These are phyloP conservation scores for Drosophila obscura DNA, from an alignment of 1,140 invertebrate species.

Conservation along the genomic window DNA sequence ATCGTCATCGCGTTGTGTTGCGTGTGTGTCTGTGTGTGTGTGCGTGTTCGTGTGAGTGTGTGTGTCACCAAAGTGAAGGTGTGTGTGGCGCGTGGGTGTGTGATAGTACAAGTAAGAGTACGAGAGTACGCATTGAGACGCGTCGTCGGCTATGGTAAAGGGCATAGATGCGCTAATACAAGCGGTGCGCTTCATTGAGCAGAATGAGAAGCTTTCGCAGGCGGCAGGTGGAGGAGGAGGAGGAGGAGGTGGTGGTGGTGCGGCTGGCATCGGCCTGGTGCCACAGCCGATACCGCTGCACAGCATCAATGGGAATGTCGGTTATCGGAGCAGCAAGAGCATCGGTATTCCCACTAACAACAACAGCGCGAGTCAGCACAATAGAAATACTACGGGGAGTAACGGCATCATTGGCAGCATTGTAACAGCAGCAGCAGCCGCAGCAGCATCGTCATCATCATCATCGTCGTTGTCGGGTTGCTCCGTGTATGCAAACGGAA, in stretches of 20 bases:
- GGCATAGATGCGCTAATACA: constrained; percentile 55
- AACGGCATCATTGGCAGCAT: constrained; percentile 41
- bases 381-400: constrained; percentile 59
- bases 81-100: constrained; percentile 34
- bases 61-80: constrained; percentile 28
- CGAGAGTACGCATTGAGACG: constrained; percentile 27
- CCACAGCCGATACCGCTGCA: constrained; percentile 35
- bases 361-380: constrained; percentile 65
- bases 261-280: constrained; percentile 10
- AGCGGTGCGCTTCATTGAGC: constrained; percentile 63
- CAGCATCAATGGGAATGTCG: constrained; percentile 32
- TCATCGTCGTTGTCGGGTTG: constrained; percentile 25
- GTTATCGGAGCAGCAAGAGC: constrained; percentile 22
- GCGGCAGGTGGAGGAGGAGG: constrained; percentile 19
- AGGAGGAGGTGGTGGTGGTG: constrained; percentile 6
- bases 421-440: constrained; percentile 20
- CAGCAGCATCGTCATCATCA: constrained; percentile 47
- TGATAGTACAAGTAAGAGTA: constrained; percentile 28
- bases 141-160: constrained; percentile 63
- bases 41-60: constrained; percentile 22
- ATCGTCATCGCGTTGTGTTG: constrained; percentile 1
- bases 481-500: constrained; percentile 27
- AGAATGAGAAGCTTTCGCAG: constrained; percentile 53
- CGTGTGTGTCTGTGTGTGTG: constrained; percentile 23
- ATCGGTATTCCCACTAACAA: constrained; percentile 45